Percentiles rank a stretch among this genome's conserved stretches.
Conservation (phyloP, 2,888 invertebrate genomes). For the Xestobium rufovillosum region DNA sequence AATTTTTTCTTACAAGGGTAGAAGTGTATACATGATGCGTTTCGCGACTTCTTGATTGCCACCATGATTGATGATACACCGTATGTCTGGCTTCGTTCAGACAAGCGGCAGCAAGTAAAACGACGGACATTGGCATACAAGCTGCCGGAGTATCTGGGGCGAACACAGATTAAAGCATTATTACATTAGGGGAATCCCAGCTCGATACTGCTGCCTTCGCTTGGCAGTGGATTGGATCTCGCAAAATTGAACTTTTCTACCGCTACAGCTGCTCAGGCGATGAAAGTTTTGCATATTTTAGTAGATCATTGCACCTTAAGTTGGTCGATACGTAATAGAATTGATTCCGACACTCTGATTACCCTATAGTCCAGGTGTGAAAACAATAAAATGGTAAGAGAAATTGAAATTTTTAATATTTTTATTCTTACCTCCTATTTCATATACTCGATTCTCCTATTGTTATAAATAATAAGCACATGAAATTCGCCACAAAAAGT, state of each 20-base stretch:
- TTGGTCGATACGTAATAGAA: too few species aligned
- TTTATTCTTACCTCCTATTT: too few species aligned
- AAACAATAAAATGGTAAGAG: too few species aligned
- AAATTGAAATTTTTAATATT: too few species aligned
- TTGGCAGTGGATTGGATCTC: neutral
- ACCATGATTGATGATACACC: slow-evolving; percentile 38
- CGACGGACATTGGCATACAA: slow-evolving; percentile 36
- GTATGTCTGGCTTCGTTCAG: slow-evolving; percentile 33
- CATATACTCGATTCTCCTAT: too few species aligned
- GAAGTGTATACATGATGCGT: slow-evolving; percentile 27
- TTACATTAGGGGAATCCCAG: slow-evolving; percentile 37
- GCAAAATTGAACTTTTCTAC: neutral
- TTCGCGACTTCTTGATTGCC: slow-evolving; percentile 34
- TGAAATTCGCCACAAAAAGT: too few species aligned
- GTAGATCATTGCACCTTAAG: too few species aligned
- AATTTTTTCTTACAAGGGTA: slow-evolving; percentile 19
- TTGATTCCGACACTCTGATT: too few species aligned
- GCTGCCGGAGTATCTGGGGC: slow-evolving; percentile 34
- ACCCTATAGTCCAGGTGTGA: too few species aligned
- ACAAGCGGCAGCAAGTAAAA: slow-evolving; percentile 25
- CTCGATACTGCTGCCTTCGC: slow-evolving; percentile 27
- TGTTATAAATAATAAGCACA: too few species aligned
- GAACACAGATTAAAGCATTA: slow-evolving; percentile 38
- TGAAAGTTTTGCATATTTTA: too few species aligned
- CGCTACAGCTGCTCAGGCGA: too few species aligned